phyloP scores from a whole-genome alignment of 2,888 invertebrate genomes.

The Drosophila paracracens region DNA sequence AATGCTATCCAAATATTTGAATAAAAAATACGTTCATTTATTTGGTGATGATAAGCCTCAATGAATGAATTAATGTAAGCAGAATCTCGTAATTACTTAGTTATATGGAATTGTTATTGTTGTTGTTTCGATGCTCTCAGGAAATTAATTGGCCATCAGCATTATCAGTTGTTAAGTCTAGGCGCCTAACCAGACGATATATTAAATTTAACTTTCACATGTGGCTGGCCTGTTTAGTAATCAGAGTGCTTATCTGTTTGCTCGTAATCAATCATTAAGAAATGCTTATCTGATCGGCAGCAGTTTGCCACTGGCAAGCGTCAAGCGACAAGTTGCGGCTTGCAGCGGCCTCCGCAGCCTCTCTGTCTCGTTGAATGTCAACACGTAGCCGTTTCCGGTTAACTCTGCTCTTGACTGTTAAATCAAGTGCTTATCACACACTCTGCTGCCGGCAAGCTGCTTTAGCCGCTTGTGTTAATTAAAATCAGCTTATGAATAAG shows the following conservation, averaged over 20 bases:
- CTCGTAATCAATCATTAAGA: conserved; percentile 59
- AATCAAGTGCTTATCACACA: conserved; percentile 55
- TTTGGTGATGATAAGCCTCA: neutral
- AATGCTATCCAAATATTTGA: neutral
- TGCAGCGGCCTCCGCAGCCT: conserved; percentile 31
- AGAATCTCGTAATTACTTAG: neutral
- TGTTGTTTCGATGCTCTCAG: conserved; percentile 2
- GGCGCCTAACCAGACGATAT: conserved; percentile 43
- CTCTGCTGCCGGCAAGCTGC: conserved; percentile 7
- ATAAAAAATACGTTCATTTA: neutral
- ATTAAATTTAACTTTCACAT: conserved; percentile 45
- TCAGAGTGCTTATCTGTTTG: conserved; percentile 50
- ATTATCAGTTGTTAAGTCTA: conserved; percentile 31
- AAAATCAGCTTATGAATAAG: conserved; percentile 66
- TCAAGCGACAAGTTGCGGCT: conserved; percentile 26
- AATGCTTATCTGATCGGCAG: conserved; percentile 51
- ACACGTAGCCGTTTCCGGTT: conserved; percentile 61
- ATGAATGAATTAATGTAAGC: neutral
- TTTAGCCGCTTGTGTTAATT: conserved; percentile 61
- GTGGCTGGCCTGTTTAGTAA: conserved; percentile 42
- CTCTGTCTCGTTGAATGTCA: conserved; percentile 31
- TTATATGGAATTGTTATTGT: neutral
- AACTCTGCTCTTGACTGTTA: conserved; percentile 38
- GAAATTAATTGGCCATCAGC: conserved; percentile 47
- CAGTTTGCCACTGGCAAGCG: conserved; percentile 12